A percentile compares a stretch with the other conserved stretches of the same genome.
Conservation (phyloP, 92 coral and sea anemone genomes). For the Heliopora coerulea region DNA sequence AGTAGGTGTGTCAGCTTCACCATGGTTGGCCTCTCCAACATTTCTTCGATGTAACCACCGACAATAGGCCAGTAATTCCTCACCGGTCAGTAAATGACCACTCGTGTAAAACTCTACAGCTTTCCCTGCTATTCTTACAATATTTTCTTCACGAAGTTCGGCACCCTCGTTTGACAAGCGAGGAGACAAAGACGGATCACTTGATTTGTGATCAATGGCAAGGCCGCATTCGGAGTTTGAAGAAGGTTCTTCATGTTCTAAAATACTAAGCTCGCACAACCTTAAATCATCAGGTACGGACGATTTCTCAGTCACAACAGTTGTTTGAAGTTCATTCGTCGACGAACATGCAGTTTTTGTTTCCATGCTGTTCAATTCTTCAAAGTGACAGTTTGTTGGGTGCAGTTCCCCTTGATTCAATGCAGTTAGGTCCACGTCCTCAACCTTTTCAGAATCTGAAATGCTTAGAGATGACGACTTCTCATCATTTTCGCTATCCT, state of each 20-base stretch:
- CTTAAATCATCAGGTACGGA: no score
- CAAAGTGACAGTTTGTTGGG: neutral
- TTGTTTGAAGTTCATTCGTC: no score
- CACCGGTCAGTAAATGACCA: conserved; percentile 59
- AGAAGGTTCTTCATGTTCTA: no score
- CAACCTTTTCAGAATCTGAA: neutral
- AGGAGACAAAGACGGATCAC: neutral
- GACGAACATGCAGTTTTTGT: no score
- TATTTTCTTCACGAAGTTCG: neutral
- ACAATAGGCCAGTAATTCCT: conserved; percentile 70
- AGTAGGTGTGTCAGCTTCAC: conserved; percentile 30
- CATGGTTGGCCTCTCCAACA: conserved; percentile 4
- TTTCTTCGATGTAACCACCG: conserved; percentile 52
- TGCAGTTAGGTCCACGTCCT: neutral
- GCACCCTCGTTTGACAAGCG: neutral
- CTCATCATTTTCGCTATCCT: neutral
- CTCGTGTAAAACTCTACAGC: conserved; percentile 41
- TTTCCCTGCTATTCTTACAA: conserved; percentile 9
- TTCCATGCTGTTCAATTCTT: neutral
- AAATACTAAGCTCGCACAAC: no score
- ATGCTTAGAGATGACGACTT: neutral
- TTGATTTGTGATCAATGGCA: no score
- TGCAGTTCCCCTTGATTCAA: neutral
- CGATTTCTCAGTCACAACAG: no score
- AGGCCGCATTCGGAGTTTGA: no score